Evolutionary conservation across 30 jellyfish, hydroid and myxozoan species (phyloP).

Genomic region (Turritopsis dohrnii): DNA sequence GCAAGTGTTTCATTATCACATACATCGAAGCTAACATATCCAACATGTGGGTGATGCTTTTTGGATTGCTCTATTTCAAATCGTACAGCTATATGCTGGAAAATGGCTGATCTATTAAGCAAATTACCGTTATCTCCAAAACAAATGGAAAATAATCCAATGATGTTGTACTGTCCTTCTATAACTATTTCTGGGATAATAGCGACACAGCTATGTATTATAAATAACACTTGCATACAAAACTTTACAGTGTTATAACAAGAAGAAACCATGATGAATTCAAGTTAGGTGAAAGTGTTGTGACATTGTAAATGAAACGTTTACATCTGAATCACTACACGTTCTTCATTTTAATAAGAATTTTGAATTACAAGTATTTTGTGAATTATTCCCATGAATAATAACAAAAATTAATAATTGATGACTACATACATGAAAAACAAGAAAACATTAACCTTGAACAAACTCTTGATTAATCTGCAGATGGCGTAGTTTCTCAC

Average conservation of each 20-base stretch:
- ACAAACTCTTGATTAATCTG: slow-evolving; percentile 55
- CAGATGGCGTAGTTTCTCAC: slow-evolving; percentile 59
- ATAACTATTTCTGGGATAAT: not conserved
- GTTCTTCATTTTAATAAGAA: too few species aligned
- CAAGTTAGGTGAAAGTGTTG: too few species aligned
- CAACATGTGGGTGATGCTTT: not conserved
- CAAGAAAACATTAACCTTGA: slow-evolving; percentile 37
- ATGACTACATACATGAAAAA: not conserved
- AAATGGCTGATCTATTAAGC: not conserved
- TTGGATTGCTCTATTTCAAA: not conserved
- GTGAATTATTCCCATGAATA: too few species aligned
- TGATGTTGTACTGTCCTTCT: not conserved
- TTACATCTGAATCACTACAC: too few species aligned
- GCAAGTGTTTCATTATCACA: not conserved
- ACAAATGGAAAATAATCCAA: not conserved
- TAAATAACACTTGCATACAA: not conserved
- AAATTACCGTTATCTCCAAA: not conserved
- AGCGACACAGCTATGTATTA: too few species aligned
- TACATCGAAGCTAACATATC: not conserved
- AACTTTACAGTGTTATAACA: not conserved
- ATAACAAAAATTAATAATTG: too few species aligned
- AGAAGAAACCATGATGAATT: not conserved
- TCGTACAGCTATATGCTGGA: not conserved
- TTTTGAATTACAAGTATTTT: too few species aligned
- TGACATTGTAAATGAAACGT: too few species aligned